Evolutionary conservation across 2,888 invertebrate species (phyloP).

Genomic region (Coenonympha arcania): DNA sequence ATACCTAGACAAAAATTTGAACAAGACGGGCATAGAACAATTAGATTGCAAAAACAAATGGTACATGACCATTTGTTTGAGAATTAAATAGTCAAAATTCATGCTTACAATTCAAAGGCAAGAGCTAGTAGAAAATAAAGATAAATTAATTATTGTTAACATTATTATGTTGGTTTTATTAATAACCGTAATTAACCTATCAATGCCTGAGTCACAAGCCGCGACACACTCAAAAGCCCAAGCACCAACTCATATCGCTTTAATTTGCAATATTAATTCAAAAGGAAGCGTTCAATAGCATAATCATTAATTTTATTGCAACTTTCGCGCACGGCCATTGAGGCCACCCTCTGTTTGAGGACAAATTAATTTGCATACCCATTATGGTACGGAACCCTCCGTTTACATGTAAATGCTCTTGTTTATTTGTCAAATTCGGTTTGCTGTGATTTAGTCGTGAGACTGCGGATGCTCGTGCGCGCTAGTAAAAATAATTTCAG

Average conservation of each 20-base stretch:
- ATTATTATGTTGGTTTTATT: too few species aligned
- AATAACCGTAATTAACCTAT: not conserved
- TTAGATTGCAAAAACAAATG: too few species aligned
- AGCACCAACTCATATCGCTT: constrained; percentile 10
- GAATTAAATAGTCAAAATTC: too few species aligned
- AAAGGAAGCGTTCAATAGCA: constrained; percentile 22
- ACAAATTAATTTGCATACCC: constrained; percentile 60
- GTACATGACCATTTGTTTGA: too few species aligned
- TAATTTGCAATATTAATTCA: constrained; percentile 22
- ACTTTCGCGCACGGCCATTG: constrained; percentile 38
- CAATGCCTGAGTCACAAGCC: not conserved
- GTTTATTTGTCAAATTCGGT: constrained; percentile 65
- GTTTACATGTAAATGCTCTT: constrained; percentile 45
- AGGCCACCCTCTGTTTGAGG: constrained; percentile 39
- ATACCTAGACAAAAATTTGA: too few species aligned
- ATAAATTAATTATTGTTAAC: too few species aligned
- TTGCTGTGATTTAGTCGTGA: constrained; percentile 41
- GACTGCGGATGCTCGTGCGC: constrained; percentile 18
- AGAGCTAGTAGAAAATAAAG: too few species aligned
- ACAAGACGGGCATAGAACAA: too few species aligned
- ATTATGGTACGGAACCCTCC: constrained; percentile 44
- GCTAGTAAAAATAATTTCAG: not conserved
- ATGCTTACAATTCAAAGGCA: too few species aligned
- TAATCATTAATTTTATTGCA: constrained; percentile 43
- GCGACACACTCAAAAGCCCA: constrained; percentile 11